Evolutionary conservation across 2,113 vertebrate genomes (phyloP).

Genomic region (Struthio camelus): DNA sequence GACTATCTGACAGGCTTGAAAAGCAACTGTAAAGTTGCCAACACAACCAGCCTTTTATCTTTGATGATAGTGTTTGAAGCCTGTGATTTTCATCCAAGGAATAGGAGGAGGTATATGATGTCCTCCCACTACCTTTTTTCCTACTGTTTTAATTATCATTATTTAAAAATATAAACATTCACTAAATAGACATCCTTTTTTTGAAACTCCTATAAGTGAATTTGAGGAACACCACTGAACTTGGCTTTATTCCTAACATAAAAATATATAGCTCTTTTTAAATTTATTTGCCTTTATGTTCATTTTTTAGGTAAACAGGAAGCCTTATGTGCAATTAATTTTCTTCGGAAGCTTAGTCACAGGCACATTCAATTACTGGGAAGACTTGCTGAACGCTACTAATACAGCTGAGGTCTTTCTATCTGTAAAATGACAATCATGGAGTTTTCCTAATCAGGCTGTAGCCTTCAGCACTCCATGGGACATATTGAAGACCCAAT

Average conservation of each 20-base stretch:
- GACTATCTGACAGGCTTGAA: conserved; percentile 62
- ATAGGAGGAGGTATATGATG: background rate
- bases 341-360: background rate
- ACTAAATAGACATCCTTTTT: background rate
- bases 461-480: background rate
- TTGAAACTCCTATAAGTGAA: background rate
- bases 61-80: conserved; percentile 48
- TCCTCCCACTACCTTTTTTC: conserved; percentile 16
- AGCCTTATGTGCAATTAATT: conserved; percentile 6
- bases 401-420: background rate
- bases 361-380: background rate
- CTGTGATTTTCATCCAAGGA: conserved; percentile 65
- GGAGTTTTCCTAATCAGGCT: background rate
- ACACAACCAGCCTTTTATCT: conserved; percentile 61
- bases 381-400: background rate
- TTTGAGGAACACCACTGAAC: background rate
- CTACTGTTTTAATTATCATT: conserved; percentile 45
- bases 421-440: background rate
- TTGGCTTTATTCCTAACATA: conserved; percentile 44
- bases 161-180: conserved; percentile 42
- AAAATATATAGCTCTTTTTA: background rate
- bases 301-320: conserved; percentile 20
- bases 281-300: background rate
- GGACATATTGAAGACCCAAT: background rate
- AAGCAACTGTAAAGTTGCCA: conserved; percentile 53